These are phyloP conservation scores for Brachyrhaphis roseni DNA, from an alignment of 2,797 vertebrate species.

Conservation along the genomic window DNA sequence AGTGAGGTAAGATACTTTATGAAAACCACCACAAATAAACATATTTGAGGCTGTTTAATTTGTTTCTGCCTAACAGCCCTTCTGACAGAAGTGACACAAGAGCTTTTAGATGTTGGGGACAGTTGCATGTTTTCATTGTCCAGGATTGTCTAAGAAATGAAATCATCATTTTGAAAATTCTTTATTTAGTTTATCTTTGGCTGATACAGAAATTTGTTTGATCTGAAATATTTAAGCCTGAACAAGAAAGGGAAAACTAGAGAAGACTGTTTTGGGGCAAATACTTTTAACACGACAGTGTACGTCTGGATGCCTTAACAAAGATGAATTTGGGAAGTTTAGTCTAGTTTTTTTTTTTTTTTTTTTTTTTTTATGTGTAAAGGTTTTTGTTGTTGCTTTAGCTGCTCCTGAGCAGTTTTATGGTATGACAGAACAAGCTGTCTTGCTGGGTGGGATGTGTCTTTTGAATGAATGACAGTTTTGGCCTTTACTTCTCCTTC, in stretches of 20 bases:
- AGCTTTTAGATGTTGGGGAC: background rate
- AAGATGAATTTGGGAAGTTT: background rate
- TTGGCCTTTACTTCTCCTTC: slow-evolving; percentile 7
- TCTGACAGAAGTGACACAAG: background rate
- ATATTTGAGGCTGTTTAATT: background rate
- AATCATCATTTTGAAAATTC: background rate
- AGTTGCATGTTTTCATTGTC: background rate
- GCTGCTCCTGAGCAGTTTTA: background rate
- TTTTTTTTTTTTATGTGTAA: background rate
- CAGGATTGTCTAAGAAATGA: background rate
- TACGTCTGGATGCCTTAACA: background rate
- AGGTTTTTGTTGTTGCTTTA: background rate
- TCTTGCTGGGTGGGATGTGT: background rate
- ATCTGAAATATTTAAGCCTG: background rate
- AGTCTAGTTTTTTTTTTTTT: background rate
- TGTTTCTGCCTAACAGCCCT: background rate
- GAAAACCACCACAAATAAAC: background rate
- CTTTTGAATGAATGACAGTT: slow-evolving; percentile 14
- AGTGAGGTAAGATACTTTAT: background rate
- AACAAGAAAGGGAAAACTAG: background rate
- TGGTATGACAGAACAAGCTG: background rate
- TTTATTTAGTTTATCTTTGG: background rate
- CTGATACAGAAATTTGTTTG: background rate
- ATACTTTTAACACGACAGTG: background rate
- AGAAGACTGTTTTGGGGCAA: background rate